phyloP scores from a whole-genome alignment of 2,888 invertebrate species.

The Stratiomys singularior region DNA sequence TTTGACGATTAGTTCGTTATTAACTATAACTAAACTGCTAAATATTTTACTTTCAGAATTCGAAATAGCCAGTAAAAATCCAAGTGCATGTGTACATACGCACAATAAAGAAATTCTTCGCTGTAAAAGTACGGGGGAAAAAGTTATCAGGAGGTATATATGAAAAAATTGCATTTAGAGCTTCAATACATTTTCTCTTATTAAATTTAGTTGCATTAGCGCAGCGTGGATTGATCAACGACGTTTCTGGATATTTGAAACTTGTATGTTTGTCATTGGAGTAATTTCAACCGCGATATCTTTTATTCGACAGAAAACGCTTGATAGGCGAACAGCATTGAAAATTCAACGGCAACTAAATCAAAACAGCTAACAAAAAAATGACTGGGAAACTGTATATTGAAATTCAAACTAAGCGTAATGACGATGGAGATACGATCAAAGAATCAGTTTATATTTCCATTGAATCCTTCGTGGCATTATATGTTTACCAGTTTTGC shows the following conservation, averaged over 20 bases:
- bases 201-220: constrained; percentile 79
- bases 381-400: constrained; percentile 61
- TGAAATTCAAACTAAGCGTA: constrained; percentile 56
- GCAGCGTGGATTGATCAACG: constrained; percentile 86
- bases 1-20: too few relatives aligned
- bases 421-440: neutral
- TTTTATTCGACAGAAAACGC: constrained; percentile 57
- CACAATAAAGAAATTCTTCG: constrained; percentile 84
- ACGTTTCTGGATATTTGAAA: constrained; percentile 69
- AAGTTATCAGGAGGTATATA: constrained; percentile 77
- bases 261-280: constrained; percentile 58
- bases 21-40: too few relatives aligned
- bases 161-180: constrained; percentile 20
- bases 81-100: constrained; percentile 84
- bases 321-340: constrained; percentile 50
- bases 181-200: too few relatives aligned
- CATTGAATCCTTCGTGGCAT: constrained; percentile 73
- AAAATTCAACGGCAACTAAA: constrained; percentile 53
- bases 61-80: constrained; percentile 83
- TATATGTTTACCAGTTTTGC: constrained; percentile 73
- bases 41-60: constrained; percentile 69
- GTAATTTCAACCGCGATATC: constrained; percentile 59
- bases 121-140: constrained; percentile 81
- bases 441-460: constrained; percentile 65
- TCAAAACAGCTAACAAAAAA: constrained; percentile 54